Evolutionary conservation across 2,113 vertebrate genomes (phyloP), one percentile per base, ranked within the genome.

Genomic region (Pelvicachromis taeniatus): DNA sequence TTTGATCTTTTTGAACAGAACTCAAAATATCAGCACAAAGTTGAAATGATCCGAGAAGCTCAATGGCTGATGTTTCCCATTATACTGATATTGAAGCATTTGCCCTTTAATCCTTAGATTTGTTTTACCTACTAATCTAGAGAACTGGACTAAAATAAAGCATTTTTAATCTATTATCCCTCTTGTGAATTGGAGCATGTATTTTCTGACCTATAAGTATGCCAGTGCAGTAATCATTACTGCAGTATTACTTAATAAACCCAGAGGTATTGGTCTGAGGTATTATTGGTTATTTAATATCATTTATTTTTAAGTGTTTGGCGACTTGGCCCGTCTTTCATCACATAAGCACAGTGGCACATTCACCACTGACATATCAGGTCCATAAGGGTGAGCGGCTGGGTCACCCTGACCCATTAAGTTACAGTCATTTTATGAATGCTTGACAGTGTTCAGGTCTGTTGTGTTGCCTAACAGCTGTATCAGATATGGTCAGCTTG

Each of bases 111-210:
- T 19, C 68, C n/a, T 14, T 45, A 48, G 0, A 48, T 45, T 48
- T 14, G n/a, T 17, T 9, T 70, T 70, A 26, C 40, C 21, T 45
- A 0, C 38, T 26, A 17, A 17, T 48, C 14, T 19, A 42, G 35
- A 68, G 63, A 68, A 68, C 35, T 68, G 35, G 63, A 68, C 5
- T 1, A 48, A 48, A 0, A 48, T 73, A 0, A 73, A 48, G 40
- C 65, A 48, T 45, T 0, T 26, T 0, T 26, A 29, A 48, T 1
- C 0, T 48, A 17, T 29, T 29, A 29, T 45, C 40, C 21, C 65
- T 70, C 14, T 45, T 17, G 13, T 3, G 0, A 42, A 45, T 45
- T 70, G 21, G 59, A 70, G 26, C 65, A 45, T 45, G 40, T 42
- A 45, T 70, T 0, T 70, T 45, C 0, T 26, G 65, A 70, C 14